Percentiles rank a stretch among this genome's conserved stretches.
Evolutionary conservation across 1,140 invertebrate genomes (phyloP).

Genomic region (Heliconius hewitsoni): DNA sequence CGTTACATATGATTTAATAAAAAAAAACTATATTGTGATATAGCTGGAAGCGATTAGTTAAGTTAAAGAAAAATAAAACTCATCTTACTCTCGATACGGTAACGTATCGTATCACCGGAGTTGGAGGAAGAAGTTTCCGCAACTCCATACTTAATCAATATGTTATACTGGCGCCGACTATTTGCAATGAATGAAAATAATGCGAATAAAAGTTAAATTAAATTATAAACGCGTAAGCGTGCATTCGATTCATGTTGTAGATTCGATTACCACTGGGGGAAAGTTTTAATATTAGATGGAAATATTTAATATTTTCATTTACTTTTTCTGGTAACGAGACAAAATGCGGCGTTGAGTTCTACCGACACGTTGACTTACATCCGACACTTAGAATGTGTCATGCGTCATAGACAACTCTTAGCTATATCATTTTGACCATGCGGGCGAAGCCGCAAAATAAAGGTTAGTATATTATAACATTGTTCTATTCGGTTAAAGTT

Average conservation of each 20-base stretch:
- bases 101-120: neutral
- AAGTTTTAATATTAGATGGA: no score
- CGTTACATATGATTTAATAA: neutral
- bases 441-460: no score
- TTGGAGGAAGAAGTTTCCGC: neutral
- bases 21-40: neutral
- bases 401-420: no score
- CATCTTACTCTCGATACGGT: neutral
- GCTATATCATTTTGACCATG: no score
- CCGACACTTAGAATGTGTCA: no score
- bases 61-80: slow-evolving; percentile 8
- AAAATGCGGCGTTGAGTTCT: neutral
- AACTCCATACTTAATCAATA: slow-evolving; percentile 4
- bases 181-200: slow-evolving; percentile 1
- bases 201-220: neutral
- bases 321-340: neutral
- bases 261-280: no score
- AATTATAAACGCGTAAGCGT: no score
- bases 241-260: no score
- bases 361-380: no score
- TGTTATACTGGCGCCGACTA: neutral
- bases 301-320: neutral
- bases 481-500: no score
- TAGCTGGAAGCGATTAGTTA: neutral
- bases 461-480: no score